Base-by-base conservation (phyloP, 2,797 vertebrate genomes). In the Hephaestus fuliginosus region DNA sequence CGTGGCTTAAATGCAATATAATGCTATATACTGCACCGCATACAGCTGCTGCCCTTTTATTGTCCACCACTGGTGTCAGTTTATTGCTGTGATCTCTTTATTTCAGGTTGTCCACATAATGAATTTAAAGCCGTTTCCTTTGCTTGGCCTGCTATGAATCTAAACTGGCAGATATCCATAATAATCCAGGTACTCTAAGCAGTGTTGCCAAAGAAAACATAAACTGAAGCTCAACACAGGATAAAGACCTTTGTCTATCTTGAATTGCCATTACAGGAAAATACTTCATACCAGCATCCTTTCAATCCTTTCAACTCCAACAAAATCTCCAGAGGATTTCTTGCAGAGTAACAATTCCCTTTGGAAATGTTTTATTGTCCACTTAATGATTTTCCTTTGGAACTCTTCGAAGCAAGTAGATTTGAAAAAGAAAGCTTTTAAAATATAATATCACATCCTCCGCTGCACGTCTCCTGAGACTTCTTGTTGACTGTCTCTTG, bases 381-480 rank as follows among this genome's bases (percentile, higher is more conserved):
- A 65, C 70, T 76, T 81, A 74, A 80, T 78, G 55, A 41, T 64
- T 80, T 84, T 86, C 43, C 75, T 76, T 71, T 80, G 62, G 67
- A 87, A 58, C 43, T 33, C 39, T 64, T 75, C 20, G 75, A 80
- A 64, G 41, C 41, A 75, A 71, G 36, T 46, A 18, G 20, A 55
- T 72, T 74, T 79, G 58, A 66, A 72, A 79, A 77, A 62, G 57
- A 84, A 72, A 63, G 9, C 56, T 74, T 85, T 83, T 61, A 78
- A 87, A 88, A 76, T 65, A 52, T 60, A 82, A 69, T 57, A 83
- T 87, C 65, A 48, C 66, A 86, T 76, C 78, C 56, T 84, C 81
- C 70, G 55, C 62, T 74, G 61, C 48, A 70, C 44, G 20, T 84
- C 75, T 82, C 71, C 25, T 60, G 76, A 88, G 79, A 80, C 69